These are phyloP conservation scores for Polymixis lichenea DNA, from an alignment of 2,888 invertebrate species.

Conservation along the genomic window DNA sequence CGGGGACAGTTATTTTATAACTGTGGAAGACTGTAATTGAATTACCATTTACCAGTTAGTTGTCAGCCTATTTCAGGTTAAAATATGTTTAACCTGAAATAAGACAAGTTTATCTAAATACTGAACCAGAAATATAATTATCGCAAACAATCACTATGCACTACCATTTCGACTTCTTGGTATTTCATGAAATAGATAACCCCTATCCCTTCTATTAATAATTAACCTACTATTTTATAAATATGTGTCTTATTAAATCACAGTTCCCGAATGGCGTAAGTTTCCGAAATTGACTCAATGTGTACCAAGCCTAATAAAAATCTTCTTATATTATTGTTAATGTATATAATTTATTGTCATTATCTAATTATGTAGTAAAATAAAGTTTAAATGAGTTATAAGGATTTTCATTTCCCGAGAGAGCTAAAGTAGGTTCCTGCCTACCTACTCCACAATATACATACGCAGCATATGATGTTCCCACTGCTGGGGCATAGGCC, in stretches of 20 bases:
- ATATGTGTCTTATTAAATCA: not conserved
- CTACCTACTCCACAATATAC: too few relatives aligned
- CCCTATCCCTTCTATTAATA: slow-evolving; percentile 21
- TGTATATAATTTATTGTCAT: slow-evolving; percentile 65
- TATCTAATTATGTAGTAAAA: slow-evolving; percentile 66
- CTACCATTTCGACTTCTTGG: slow-evolving; percentile 12
- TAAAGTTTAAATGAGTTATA: slow-evolving; percentile 70
- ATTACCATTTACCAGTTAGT: not conserved
- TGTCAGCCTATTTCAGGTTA: not conserved
- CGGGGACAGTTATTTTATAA: too few relatives aligned
- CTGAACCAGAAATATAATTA: slow-evolving; percentile 24
- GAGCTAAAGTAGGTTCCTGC: too few relatives aligned
- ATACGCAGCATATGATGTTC: too few relatives aligned
- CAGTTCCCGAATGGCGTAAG: not conserved
- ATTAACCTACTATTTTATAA: slow-evolving; percentile 2
- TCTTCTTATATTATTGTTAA: slow-evolving; percentile 47
- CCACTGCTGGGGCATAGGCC: too few relatives aligned
- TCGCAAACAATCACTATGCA: slow-evolving; percentile 1
- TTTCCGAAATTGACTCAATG: slow-evolving; percentile 16
- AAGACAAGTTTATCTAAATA: slow-evolving; percentile 24
- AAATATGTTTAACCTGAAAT: too few relatives aligned
- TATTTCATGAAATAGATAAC: slow-evolving; percentile 35
- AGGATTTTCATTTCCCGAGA: slow-evolving; percentile 29
- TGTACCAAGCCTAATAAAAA: slow-evolving; percentile 34
- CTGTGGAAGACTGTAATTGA: not conserved